phyloP scores from a whole-genome alignment of 1,140 invertebrate species.

The Holotrichia oblita region DNA sequence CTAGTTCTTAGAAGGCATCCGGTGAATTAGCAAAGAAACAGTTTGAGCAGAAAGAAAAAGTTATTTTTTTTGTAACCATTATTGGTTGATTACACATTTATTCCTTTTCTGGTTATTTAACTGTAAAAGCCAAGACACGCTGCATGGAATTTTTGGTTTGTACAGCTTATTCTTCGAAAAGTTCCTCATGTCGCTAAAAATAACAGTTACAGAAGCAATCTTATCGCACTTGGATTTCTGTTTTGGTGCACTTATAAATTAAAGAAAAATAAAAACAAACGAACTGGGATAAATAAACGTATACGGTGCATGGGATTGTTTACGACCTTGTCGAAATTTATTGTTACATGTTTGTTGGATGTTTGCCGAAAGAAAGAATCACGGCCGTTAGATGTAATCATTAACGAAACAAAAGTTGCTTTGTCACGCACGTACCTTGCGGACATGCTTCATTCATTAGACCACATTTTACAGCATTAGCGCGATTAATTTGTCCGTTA shows the following conservation, averaged over 20 bases:
- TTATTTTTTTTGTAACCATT: too few species aligned
- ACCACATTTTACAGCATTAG: conserved; percentile 37
- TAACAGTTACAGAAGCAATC: background rate
- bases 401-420: conserved; percentile 38
- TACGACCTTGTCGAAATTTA: conserved; percentile 35
- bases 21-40: too few species aligned
- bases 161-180: too few species aligned
- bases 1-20: too few species aligned
- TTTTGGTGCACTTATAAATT: background rate
- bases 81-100: too few species aligned
- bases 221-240: background rate
- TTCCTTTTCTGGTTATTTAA: too few species aligned
- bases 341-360: conserved; percentile 29
- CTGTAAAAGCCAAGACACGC: too few species aligned
- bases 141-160: too few species aligned
- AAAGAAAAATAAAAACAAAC: background rate
- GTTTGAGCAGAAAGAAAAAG: too few species aligned
- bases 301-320: conserved; percentile 20
- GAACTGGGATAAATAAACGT: conserved; percentile 11
- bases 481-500: conserved; percentile 34
- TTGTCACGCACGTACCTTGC: conserved; percentile 39
- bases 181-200: background rate
- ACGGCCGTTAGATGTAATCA: conserved; percentile 33
- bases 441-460: conserved; percentile 38
- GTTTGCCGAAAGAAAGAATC: conserved; percentile 26